Evolutionary conservation across 2,888 invertebrate species (phyloP).

Genomic region (Andrena haemorrhoa): DNA sequence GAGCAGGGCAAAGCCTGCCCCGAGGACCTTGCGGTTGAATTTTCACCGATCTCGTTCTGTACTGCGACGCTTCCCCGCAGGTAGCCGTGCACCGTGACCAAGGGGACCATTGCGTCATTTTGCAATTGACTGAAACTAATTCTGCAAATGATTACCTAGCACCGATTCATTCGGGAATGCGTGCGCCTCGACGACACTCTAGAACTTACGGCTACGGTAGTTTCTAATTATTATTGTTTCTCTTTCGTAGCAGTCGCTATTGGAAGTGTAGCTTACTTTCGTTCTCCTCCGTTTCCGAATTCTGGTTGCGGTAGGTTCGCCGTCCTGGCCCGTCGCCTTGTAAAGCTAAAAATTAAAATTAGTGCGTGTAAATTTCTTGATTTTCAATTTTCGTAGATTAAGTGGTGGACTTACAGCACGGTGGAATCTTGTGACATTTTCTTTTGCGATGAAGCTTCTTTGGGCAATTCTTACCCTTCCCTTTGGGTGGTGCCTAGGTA

Average conservation of each 20-base stretch:
- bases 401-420: conserved; percentile 78
- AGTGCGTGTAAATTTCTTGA: too few species aligned
- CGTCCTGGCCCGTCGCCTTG: conserved; percentile 65
- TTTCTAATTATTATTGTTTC: neutral
- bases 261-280: conserved; percentile 44
- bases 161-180: neutral
- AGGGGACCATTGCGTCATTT: conserved; percentile 88
- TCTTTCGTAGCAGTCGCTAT: neutral
- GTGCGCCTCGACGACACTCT: neutral
- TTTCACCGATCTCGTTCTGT: conserved; percentile 89
- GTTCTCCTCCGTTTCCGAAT: conserved; percentile 22
- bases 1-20: conserved; percentile 81
- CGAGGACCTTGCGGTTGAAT: conserved; percentile 80
- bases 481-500: conserved; percentile 41
- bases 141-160: neutral
- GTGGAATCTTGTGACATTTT: conserved; percentile 79
- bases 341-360: conserved; percentile 59
- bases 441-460: conserved; percentile 84
- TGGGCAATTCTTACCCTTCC: conserved; percentile 89
- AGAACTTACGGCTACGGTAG: neutral
- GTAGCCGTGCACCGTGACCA: conserved; percentile 96
- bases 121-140: conserved; percentile 76
- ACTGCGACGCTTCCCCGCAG: conserved; percentile 92
- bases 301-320: conserved; percentile 55
- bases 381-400: neutral